These are phyloP conservation scores for Amyelois transitella DNA, from an alignment of 1,140 invertebrate genomes.

Conservation along the genomic window DNA sequence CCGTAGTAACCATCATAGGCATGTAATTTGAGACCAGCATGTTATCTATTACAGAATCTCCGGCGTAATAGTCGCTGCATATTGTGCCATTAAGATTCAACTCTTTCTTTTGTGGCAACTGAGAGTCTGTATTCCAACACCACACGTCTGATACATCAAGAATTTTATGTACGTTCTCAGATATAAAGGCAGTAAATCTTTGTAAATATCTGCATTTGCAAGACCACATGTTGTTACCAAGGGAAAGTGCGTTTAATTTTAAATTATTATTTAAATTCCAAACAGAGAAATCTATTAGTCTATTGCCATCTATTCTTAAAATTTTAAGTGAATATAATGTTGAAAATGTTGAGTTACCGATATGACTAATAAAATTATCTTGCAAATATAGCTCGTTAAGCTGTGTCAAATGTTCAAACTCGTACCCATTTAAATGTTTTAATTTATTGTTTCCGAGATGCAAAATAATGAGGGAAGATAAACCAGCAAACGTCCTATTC, in stretches of 20 bases:
- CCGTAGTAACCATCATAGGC: conserved; percentile 84
- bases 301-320: conserved; percentile 89
- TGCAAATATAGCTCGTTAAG: conserved; percentile 91
- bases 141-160: conserved; percentile 83
- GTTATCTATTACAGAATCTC: conserved; percentile 86
- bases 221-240: conserved; percentile 90
- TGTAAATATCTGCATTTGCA: conserved; percentile 93
- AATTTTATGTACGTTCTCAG: conserved; percentile 85
- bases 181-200: conserved; percentile 87
- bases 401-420: conserved; percentile 89
- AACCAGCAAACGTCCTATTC: conserved; percentile 93
- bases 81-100: conserved; percentile 87
- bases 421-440: conserved; percentile 86
- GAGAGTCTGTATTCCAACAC: conserved; percentile 83
- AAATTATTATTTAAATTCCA: conserved; percentile 86
- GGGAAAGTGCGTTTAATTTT: conserved; percentile 79
- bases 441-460: conserved; percentile 92
- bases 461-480: conserved; percentile 86
- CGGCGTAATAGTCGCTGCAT: conserved; percentile 88
- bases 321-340: conserved; percentile 85
- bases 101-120: conserved; percentile 79
- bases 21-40: conserved; percentile 89
- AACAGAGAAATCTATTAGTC: conserved; percentile 84
- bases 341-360: conserved; percentile 87
- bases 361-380: conserved; percentile 85